Percentiles rank a stretch among this genome's conserved stretches.
Conservation (phyloP, 2,888 invertebrate genomes). For the Parnassius mnemosyne region DNA sequence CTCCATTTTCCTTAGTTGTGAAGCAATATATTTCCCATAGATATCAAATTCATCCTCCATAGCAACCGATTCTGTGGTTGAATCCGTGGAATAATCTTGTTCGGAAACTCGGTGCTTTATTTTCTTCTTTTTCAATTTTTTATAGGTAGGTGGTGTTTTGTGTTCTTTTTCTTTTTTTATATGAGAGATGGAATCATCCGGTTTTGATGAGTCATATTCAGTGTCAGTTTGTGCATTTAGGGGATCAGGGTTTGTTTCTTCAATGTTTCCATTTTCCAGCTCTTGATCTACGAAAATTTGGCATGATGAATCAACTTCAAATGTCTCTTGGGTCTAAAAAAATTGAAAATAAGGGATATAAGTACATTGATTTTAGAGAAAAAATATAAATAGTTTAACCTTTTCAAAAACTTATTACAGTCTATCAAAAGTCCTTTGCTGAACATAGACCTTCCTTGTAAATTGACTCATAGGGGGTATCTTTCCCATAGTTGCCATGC, state of each 20-base stretch:
- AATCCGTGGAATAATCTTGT: constrained; percentile 42
- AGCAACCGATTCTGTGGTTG: constrained; percentile 34
- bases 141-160: constrained; percentile 34
- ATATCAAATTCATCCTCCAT: constrained; percentile 74
- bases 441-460: too few relatives aligned
- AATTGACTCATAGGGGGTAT: too few relatives aligned
- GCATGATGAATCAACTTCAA: constrained; percentile 55
- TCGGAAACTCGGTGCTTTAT: constrained; percentile 40
- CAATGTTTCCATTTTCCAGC: constrained; percentile 40
- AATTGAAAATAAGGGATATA: not conserved
- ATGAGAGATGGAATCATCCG: constrained; percentile 34
- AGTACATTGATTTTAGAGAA: too few relatives aligned
- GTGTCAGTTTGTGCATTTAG: constrained; percentile 51
- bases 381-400: too few relatives aligned
- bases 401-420: too few relatives aligned
- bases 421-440: too few relatives aligned
- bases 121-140: constrained; percentile 56
- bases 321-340: constrained; percentile 47
- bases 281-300: constrained; percentile 56
- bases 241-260: constrained; percentile 52
- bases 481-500: too few relatives aligned
- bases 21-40: constrained; percentile 71
- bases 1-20: constrained; percentile 66
- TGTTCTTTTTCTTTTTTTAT: constrained; percentile 41
- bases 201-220: constrained; percentile 46